Conservation (phyloP, 2,888 invertebrate genomes). For the Clanis bilineata region DNA sequence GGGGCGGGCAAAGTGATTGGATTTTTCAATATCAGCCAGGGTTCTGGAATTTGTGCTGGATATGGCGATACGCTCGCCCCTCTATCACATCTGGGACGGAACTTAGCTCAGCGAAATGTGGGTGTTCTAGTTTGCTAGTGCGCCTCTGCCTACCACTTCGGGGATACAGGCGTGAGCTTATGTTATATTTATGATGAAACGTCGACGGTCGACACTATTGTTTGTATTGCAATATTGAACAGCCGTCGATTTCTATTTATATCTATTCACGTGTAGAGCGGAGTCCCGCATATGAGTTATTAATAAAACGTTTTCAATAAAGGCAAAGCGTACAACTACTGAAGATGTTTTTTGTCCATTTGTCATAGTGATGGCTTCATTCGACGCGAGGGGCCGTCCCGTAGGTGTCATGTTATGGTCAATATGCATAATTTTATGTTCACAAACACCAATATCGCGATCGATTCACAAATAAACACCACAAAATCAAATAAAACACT, state of each 20-base stretch:
- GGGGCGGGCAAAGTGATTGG: no score
- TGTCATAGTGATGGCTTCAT: conserved; percentile 36
- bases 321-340: background rate
- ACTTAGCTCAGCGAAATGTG: no score
- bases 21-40: no score
- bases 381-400: conserved; percentile 31
- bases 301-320: conserved; percentile 17
- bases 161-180: no score
- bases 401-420: conserved; percentile 45
- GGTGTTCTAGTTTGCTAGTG: no score
- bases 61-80: no score
- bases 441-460: conserved; percentile 33
- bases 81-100: no score
- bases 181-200: no score
- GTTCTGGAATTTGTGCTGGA: no score
- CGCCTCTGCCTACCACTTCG: no score
- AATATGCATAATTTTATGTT: conserved; percentile 57
- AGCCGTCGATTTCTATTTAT: background rate
- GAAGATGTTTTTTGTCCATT: conserved; percentile 27
- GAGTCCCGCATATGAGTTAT: conserved; percentile 3
- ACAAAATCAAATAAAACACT: background rate
- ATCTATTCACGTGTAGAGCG: conserved; percentile 1
- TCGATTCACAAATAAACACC: background rate
- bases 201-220: background rate
- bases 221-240: conserved; percentile 5